A percentile compares a stretch with the other conserved stretches of the same genome.
These are phyloP conservation scores for Altica lythri DNA, from an alignment of 2,888 invertebrate species.

Conservation along the genomic window DNA sequence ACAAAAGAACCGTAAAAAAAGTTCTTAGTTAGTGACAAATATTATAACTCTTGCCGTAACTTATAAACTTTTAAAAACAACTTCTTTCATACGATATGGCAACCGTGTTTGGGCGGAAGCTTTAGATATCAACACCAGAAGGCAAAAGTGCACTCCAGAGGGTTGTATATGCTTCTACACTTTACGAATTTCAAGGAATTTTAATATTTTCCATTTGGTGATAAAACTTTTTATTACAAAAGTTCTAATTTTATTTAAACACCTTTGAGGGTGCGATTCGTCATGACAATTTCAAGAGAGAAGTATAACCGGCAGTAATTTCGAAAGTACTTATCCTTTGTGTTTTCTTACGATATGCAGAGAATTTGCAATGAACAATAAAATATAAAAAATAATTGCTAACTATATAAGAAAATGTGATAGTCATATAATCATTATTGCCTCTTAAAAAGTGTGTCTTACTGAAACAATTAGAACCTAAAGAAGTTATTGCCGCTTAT, in stretches of 20 bases:
- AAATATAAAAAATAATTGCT: too few relatives aligned
- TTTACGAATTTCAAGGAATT: constrained; percentile 24
- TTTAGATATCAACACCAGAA: constrained; percentile 33
- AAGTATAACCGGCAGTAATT: constrained; percentile 15
- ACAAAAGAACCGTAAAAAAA: too few relatives aligned
- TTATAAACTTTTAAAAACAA: constrained; percentile 17
- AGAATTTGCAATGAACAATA: constrained; percentile 8
- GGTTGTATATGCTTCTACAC: constrained; percentile 29
- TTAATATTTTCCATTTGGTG: constrained; percentile 32
- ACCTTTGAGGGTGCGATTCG: constrained; percentile 8
- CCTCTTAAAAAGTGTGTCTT: too few relatives aligned
- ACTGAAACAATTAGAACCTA: too few relatives aligned
- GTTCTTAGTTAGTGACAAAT: too few relatives aligned
- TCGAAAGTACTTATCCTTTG: constrained; percentile 4
- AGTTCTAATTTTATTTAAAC: constrained; percentile 32
- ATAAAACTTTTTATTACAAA: constrained; percentile 35
- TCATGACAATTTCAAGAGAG: constrained; percentile 10
- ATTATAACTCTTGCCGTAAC: too few relatives aligned
- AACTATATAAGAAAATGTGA: too few relatives aligned
- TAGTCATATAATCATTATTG: too few relatives aligned
- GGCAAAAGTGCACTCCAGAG: constrained; percentile 32
- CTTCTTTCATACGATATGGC: constrained; percentile 3
- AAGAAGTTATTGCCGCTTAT: too few relatives aligned
- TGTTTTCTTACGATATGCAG: constrained; percentile 2
- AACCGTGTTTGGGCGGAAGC: constrained; percentile 12